Conservation (phyloP, 2,888 invertebrate species). For the Xestoiulus laeticollis region DNA sequence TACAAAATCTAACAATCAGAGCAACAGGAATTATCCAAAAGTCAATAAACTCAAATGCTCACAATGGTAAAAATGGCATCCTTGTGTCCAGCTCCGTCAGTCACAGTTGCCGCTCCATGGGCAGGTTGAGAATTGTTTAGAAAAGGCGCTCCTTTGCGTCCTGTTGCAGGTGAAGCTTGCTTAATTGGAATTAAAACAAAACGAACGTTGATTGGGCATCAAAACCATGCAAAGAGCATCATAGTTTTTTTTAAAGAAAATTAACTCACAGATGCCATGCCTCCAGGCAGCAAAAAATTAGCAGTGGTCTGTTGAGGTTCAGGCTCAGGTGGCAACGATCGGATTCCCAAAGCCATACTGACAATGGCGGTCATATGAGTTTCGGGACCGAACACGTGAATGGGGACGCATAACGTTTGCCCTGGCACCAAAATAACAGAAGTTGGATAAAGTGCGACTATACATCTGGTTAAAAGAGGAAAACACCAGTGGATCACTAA, state of each 20-base stretch:
- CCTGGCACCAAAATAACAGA: conserved; percentile 61
- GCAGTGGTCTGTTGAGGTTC: conserved; percentile 82
- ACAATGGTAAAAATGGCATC: conserved; percentile 45
- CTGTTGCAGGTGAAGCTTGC: conserved; percentile 46
- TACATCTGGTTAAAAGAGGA: neutral
- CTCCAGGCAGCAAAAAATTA: conserved; percentile 85
- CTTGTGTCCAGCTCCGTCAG: neutral
- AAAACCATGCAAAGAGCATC: neutral
- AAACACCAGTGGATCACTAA: conserved; percentile 58
- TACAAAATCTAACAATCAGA: neutral
- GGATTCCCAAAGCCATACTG: conserved; percentile 93
- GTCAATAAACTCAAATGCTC: neutral
- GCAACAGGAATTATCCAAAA: neutral
- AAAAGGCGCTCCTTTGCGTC: neutral
- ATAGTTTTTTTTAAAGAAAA: neutral
- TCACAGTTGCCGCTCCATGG: neutral
- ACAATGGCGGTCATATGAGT: conserved; percentile 99
- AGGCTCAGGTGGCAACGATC: conserved; percentile 77
- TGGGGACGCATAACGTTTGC: conserved; percentile 81
- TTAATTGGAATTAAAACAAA: neutral
- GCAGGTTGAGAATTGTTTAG: neutral
- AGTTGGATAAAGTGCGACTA: neutral
- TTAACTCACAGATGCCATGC: conserved; percentile 66
- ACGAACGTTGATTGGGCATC: neutral
- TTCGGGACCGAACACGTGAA: conserved; percentile 96